phyloP scores from a whole-genome alignment of 2,797 vertebrate genomes.

The Melanitta fusca region DNA sequence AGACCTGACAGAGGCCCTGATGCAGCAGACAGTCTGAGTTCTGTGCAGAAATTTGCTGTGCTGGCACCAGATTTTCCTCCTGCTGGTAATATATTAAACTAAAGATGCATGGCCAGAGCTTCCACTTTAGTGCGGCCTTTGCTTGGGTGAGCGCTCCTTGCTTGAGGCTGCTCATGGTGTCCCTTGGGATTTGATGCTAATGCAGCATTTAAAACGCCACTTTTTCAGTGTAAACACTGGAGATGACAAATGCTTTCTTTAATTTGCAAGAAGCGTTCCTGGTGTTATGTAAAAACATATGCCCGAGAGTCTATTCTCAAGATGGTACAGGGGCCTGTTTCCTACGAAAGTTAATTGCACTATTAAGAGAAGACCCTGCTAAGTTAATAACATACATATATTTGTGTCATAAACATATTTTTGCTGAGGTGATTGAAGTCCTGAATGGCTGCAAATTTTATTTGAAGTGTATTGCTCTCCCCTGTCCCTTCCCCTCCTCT shows the following conservation, averaged over 20 bases:
- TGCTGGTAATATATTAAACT: not conserved
- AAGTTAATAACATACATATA: not conserved
- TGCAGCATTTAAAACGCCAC: not conserved
- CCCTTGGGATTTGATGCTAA: not conserved
- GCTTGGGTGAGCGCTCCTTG: not conserved
- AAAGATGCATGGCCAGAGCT: not conserved
- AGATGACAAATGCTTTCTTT: constrained; percentile 26
- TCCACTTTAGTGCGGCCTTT: not conserved
- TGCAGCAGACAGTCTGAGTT: not conserved
- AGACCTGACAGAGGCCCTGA: not conserved
- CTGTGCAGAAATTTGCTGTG: not conserved
- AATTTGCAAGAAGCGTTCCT: constrained; percentile 11
- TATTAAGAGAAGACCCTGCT: not conserved
- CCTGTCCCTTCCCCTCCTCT: not conserved
- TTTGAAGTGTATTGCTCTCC: not conserved
- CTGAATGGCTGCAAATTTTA: not conserved
- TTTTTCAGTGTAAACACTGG: constrained; percentile 17
- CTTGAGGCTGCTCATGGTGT: not conserved
- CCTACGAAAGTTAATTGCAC: constrained; percentile 4
- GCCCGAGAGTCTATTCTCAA: not conserved
- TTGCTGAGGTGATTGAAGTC: not conserved
- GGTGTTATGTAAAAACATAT: not conserved
- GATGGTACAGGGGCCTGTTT: not conserved
- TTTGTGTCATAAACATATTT: constrained; percentile 29
- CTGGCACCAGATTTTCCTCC: not conserved